These are phyloP conservation scores for Corydoras maculifer DNA, from an alignment of 2,113 vertebrate species.

Conservation along the genomic window DNA sequence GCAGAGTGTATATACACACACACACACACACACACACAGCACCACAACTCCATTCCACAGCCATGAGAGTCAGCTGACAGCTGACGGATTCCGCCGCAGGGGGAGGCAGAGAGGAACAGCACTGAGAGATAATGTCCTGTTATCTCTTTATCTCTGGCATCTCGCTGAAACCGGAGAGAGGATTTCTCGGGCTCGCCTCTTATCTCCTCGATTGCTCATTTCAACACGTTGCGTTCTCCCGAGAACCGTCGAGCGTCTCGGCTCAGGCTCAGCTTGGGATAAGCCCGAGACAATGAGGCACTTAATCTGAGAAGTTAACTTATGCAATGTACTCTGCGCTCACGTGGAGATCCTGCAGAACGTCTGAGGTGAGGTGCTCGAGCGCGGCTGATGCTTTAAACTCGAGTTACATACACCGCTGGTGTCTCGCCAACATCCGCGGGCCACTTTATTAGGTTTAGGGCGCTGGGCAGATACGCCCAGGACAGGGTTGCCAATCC, in stretches of 20 bases:
- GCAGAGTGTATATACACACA: slow-evolving; percentile 1
- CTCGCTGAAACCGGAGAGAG: slow-evolving; percentile 41
- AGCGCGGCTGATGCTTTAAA: too few relatives aligned
- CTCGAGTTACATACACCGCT: too few relatives aligned
- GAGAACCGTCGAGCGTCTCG: slow-evolving; percentile 30
- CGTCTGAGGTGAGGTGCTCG: too few relatives aligned
- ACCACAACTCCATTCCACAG: slow-evolving; percentile 14
- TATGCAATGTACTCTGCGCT: slow-evolving; percentile 5
- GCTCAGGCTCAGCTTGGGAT: slow-evolving; percentile 15
- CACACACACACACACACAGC: slow-evolving; percentile 23
- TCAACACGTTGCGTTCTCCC: slow-evolving; percentile 34
- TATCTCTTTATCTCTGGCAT: slow-evolving; percentile 44
- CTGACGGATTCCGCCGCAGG: slow-evolving; percentile 26
- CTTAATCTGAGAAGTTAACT: slow-evolving; percentile 31
- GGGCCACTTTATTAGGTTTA: too few relatives aligned
- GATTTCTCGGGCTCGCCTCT: slow-evolving; percentile 32
- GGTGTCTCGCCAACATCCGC: too few relatives aligned
- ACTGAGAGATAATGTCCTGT: slow-evolving; percentile 41
- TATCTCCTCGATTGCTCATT: slow-evolving; percentile 41
- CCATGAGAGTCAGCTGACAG: slow-evolving; percentile 18
- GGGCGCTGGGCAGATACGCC: too few relatives aligned
- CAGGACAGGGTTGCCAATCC: too few relatives aligned
- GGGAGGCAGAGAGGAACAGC: slow-evolving; percentile 32
- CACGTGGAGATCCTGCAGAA: not conserved
- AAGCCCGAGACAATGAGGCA: slow-evolving; percentile 34